Evolutionary conservation across 1,140 invertebrate genomes (phyloP), one percentile per base, ranked within the genome.

Genomic region (Bradynema listronoti): DNA sequence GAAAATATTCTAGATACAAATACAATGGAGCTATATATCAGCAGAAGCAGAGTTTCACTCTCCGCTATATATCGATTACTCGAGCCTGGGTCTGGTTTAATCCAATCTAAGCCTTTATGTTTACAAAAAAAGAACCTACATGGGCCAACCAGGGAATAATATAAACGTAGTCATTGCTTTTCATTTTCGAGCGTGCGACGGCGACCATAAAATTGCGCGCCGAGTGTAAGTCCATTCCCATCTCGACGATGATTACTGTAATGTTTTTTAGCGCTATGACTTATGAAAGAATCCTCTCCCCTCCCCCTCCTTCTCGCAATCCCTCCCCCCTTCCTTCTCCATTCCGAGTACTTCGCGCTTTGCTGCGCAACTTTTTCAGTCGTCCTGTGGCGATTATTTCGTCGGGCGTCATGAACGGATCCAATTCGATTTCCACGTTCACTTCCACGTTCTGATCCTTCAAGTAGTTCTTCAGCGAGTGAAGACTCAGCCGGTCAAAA

Each of bases 161-260:
- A 46, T 78, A 77, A 14, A 77, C 74, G 50, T 66, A 77, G 7
- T 77, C 73, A 30, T 59, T 0, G 27, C 24, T 71, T 54, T 77
- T 77, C 71, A 77, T 77, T 9, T 64, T 42, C 22, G 62, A 56
- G 50, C 73, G 60, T 19, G 65, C 56, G 1, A 59, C 62, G 22
- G 74, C 74, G 9, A 77, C 41, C 72, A 77, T 70, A 27, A 77
- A 72, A 25, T 62, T 66, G 45, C 62, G 57, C 14, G 65, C 57
- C 14, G 67, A 33, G 42, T 78, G 73, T n/a, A 77, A 49, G 61
- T 77, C 74, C 75, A 77, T 78, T 14, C 74, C 74, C 66, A 66
- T 55, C 41, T 66, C 65, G 29, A 67, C 65, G 34, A 66, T 66
- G 24, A 66, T 71, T 4, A 66, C 65, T 66, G 2, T 47, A 59